A percentile compares a stretch with the other conserved stretches of the same genome.
Evolutionary conservation across 2,113 vertebrate species (phyloP).

Genomic region (Axis porcinus): DNA sequence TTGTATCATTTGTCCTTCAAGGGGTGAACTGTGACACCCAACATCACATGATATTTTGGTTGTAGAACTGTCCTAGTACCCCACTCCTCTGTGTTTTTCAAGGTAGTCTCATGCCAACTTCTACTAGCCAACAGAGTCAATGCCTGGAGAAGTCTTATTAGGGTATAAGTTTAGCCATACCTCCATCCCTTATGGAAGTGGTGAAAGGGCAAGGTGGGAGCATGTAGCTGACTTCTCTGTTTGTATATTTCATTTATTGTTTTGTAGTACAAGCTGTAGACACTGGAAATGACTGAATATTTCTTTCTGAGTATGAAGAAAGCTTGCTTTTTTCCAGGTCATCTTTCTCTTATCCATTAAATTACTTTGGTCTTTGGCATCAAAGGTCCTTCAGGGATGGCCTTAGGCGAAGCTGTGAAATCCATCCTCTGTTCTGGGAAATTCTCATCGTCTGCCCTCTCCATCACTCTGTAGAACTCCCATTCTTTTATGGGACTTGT

Average conservation of each 20-base stretch:
- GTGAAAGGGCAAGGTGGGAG: rapidly evolving
- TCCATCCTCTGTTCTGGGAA: neutral
- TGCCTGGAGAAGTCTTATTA: neutral
- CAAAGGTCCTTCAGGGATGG: neutral
- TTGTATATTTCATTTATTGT: neutral
- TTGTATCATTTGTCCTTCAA: neutral
- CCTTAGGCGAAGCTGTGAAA: neutral
- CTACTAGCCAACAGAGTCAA: neutral
- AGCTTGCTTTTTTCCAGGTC: neutral
- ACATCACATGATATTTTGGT: neutral
- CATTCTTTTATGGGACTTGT: neutral
- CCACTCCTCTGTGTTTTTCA: neutral
- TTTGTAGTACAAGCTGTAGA: neutral
- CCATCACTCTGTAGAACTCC: neutral
- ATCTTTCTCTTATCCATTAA: neutral
- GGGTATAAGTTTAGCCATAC: neutral
- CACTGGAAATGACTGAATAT: neutral
- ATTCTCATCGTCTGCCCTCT: neutral
- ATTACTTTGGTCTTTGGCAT: neutral
- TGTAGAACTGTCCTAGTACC: too few species aligned
- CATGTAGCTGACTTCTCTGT: neutral
- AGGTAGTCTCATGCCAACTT: neutral
- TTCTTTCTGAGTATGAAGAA: neutral
- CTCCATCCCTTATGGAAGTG: neutral
- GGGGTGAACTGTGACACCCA: neutral